Evolutionary conservation across 2,888 invertebrate species (phyloP).

Genomic region (Noctua fimbriata): DNA sequence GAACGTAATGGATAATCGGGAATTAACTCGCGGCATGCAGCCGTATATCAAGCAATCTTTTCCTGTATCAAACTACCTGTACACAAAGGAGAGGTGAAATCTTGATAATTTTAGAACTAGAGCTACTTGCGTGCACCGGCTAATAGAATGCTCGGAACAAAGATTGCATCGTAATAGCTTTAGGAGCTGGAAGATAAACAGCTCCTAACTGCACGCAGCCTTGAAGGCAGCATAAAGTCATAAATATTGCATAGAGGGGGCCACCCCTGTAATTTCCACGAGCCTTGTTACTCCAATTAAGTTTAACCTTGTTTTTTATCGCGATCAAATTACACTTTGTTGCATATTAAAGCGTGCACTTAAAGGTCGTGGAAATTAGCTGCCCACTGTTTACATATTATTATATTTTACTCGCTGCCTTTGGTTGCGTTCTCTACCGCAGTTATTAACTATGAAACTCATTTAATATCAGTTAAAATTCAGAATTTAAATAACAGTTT

Average conservation of each 20-base stretch:
- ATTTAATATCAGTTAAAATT: constrained; percentile 40
- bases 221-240: constrained; percentile 59
- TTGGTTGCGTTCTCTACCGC: constrained; percentile 11
- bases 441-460: constrained; percentile 20
- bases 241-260: constrained; percentile 72
- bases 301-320: constrained; percentile 72
- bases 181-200: constrained; percentile 75
- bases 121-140: constrained; percentile 73
- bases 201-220: constrained; percentile 54
- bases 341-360: constrained; percentile 73
- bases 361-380: constrained; percentile 69
- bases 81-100: constrained; percentile 52
- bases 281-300: constrained; percentile 74
- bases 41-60: constrained; percentile 53
- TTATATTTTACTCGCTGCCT: constrained; percentile 24
- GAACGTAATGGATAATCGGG: constrained; percentile 35
- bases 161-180: constrained; percentile 84
- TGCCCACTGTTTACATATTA: constrained; percentile 39
- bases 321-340: constrained; percentile 73
- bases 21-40: constrained; percentile 42
- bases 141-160: constrained; percentile 74
- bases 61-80: constrained; percentile 45
- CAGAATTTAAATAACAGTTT: constrained; percentile 49
- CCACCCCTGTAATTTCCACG: constrained; percentile 72
- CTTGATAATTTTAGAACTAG: constrained; percentile 61